Evolutionary conservation across 92 coral and sea anemone genomes (phyloP), one percentile per base, ranked within the genome.

Genomic region (Epizoanthus rinbou): DNA sequence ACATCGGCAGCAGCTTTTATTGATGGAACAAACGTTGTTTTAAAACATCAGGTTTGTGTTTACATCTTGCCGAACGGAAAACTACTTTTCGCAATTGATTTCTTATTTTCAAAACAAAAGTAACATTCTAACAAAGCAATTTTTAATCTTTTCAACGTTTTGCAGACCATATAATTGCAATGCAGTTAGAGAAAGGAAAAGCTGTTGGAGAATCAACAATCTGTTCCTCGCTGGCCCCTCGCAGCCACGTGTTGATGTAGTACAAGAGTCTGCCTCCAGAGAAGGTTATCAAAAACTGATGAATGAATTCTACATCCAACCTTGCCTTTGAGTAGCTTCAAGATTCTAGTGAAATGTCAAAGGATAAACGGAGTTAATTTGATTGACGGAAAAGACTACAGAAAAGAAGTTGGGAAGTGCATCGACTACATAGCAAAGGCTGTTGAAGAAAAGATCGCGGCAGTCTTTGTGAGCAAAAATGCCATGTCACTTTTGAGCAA

Each of bases 191-290:
- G 39, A 33, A 52, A 16, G 81, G 28, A 75, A 52, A 75, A 8
- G 15, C 47, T n/a, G 6, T 24, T 41, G 33, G 52, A n/a, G 67
- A 16, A 8, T 75, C 52, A 15, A 69, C 17, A 64, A 75, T 24
- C 16, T 13, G 28, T 13, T 64, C 33, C 28, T 64, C 3, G 70
- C 25, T 2, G 69, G 81, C n/a, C 81, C 24, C 28, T 31, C 53
- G 37, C 81, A 75, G 52, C 81, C 17, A 8, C 81, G 81, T 52
- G 65, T 52, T 28, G 81, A 58, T 43, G 15, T 5, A 37, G 22
- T 78, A 37, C 83, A 80, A 15, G 60, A 80, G 73, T 14, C 66
- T 3, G 84, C 84, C 56, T 62, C 84, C 41, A 80, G n/a, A 17
- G 73, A 80, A 33, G 18, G 59, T 57, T 80, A 80, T 68, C 23